Base-by-base conservation (phyloP, 2,797 vertebrate species). In the Nothura maculosa region DNA sequence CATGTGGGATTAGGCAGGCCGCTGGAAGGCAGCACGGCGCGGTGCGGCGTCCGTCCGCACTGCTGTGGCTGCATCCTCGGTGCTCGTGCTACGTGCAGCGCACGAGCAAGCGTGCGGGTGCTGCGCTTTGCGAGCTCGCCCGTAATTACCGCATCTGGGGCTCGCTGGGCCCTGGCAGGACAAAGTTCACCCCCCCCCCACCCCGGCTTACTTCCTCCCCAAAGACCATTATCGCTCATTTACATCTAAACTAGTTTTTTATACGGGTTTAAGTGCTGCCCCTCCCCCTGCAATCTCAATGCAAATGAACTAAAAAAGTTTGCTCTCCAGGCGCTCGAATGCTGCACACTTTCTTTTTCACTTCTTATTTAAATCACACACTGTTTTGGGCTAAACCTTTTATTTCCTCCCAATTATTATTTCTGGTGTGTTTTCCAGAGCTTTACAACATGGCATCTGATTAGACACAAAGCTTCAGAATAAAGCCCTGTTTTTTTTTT, bases 321-420 rank as follows among this genome's bases (percentile, higher is more conserved):
- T 96, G 96, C 97, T 97, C 97, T 97, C 96, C 82, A 40, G 95
- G 96, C 90, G 93, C 95, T 96, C 96, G 94, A 97, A 97, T 96
- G 95, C 97, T 95, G 95, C 68, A 20, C 93, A 94, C 96, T 97
- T 97, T 97, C 97, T 97, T 96, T 97, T 97, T 93, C 89, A 62
- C 95, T 97, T 97, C 97, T 97, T 97, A 97, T 97, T 98, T 98
- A 97, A 98, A 97, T 97, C 97, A 96, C 96, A 96, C 66, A 93
- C 96, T 97, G 96, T 98, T 98, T 98, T 97, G 97, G 97, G 96
- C 96, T 82, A 96, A 97, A 97, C 96, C 97, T 97, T 98, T 98
- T 98, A 96, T 98, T 98, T 97, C 97, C 96, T 96, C 94, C 96
- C 97, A 97, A 97, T 98, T 98, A 98, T 98, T 97, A 98, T 97